Conservation (phyloP, 1,140 invertebrate species). For the Paralvinella palmiformis region DNA sequence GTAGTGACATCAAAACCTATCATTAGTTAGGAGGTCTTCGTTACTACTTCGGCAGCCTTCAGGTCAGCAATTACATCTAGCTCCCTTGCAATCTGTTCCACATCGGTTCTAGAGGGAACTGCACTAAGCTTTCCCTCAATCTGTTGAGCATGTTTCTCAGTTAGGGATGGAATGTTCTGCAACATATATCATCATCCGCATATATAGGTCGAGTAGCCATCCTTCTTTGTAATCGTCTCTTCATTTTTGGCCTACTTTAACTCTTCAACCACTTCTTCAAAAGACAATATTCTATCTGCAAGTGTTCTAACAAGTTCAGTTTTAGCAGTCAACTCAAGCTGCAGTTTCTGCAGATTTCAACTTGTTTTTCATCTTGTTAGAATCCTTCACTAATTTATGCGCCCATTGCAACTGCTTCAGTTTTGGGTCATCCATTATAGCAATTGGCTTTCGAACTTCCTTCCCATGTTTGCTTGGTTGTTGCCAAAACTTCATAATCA, state of each 20-base stretch:
- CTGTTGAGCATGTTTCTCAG: not conserved
- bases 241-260: not conserved
- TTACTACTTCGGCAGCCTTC: conserved; percentile 1
- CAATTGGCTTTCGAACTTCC: no score
- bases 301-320: no score
- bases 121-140: not conserved
- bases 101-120: not conserved
- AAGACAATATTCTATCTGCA: no score
- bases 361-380: no score
- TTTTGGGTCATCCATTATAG: no score
- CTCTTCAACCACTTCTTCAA: not conserved
- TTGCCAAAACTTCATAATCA: no score
- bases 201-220: not conserved
- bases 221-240: not conserved
- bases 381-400: no score
- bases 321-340: no score
- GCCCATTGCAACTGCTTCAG: no score
- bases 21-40: not conserved
- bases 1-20: conserved; percentile 1
- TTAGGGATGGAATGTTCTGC: not conserved
- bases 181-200: not conserved
- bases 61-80: not conserved
- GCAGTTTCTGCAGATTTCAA: no score
- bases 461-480: no score
- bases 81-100: conserved; percentile 4